phyloP scores from a whole-genome alignment of 2,888 invertebrate genomes.

The Ophonus ardosiacus region DNA sequence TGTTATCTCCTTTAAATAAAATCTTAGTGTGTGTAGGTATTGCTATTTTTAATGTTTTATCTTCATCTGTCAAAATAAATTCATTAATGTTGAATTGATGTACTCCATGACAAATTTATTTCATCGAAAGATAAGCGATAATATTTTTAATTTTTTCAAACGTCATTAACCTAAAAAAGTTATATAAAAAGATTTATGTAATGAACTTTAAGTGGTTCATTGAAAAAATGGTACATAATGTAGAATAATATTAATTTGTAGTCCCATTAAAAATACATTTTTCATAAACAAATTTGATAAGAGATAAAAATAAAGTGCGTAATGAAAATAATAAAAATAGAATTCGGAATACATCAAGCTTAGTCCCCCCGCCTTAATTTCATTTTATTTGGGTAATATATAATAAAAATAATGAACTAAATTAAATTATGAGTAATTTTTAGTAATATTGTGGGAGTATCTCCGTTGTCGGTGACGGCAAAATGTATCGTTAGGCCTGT shows the following conservation, averaged over 20 bases:
- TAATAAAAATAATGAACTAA: too few relatives aligned
- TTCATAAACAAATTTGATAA: constrained; percentile 26
- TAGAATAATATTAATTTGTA: constrained; percentile 66
- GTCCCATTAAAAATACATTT: constrained; percentile 36
- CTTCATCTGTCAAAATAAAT: constrained; percentile 10
- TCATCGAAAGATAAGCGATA: background rate
- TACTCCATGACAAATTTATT: constrained; percentile 7
- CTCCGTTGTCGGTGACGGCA: too few relatives aligned
- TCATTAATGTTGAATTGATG: constrained; percentile 23
- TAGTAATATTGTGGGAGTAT: too few relatives aligned
- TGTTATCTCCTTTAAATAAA: background rate
- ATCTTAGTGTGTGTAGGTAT: background rate
- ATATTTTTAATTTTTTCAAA: constrained; percentile 20
- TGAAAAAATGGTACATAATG: constrained; percentile 26
- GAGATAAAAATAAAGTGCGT: background rate
- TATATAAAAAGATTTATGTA: constrained; percentile 12
- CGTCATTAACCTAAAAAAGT: constrained; percentile 49
- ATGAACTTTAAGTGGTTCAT: constrained; percentile 52
- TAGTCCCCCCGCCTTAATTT: too few relatives aligned
- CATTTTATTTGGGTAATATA: too few relatives aligned
- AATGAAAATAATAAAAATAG: background rate
- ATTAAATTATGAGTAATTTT: too few relatives aligned
- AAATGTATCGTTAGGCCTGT: too few relatives aligned
- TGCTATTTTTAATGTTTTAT: background rate
- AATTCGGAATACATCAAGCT: background rate